Base-by-base conservation (phyloP, 2,888 invertebrate species). In the Sceliomorpha sp. region DNA sequence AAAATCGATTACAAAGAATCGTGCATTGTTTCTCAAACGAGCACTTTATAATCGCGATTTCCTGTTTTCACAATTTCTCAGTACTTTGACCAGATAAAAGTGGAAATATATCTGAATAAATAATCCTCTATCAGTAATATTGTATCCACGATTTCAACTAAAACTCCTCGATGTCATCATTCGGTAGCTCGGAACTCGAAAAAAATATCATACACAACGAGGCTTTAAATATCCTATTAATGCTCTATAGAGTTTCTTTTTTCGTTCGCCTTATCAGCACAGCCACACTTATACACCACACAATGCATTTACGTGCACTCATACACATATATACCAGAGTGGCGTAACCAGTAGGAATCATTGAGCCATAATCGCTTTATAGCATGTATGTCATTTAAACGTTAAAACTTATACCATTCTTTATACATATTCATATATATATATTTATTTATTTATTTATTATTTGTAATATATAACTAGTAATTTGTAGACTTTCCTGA, bases 361-460 rank as follows among this genome's bases (percentile, higher is more conserved):
- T 70, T 67, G 62, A 70, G 70, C 70, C 66, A 64, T 53, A 44
- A 66, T 70, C 58, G 60, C 53, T 68, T 59, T 64, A 58, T 70
- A 70, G 62, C 62, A 64, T 53, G 51, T 59, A 37, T 56, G 55
- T n/a, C n/a, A 50, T 56, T 70, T 13, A 70, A 64, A 70, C 59
- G 58, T 59, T 50, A 69, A 58, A 48, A 48, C 64, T 48, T 8
- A 45, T 50, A 50, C 50, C 27, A 42, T 48, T 40, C 6, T 39
- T 2, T 13, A 47, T 8, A 44, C 32, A 40, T 32, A 42, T 62
- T 44, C 34, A 32, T 34, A 24, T 53, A 20, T 34, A 36, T 45
- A 29, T 45, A 27, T 51, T 58, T 59, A 45, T 59, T 59, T 67
- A 59, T 59, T 59, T 56, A 66, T 40, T 58, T 12, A 58, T 59